Evolutionary conservation across 2,797 vertebrate species (phyloP).

Genomic region (Phrynocephalus forsythii): DNA sequence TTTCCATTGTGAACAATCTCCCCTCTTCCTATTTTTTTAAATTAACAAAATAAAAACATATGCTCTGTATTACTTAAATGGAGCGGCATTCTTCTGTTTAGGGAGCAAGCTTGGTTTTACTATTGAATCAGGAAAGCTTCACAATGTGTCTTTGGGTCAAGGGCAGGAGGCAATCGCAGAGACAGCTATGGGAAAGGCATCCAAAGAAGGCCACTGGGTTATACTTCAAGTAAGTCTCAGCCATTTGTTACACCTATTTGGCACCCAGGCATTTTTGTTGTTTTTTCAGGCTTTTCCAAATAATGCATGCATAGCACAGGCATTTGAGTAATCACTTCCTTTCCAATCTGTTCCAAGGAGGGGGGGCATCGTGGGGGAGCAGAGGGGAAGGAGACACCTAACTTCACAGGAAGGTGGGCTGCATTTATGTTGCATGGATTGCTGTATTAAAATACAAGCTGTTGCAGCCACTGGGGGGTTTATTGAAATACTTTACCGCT

Average conservation of each 20-base stretch:
- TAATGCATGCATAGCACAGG: conserved; percentile 75
- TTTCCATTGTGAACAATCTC: not conserved
- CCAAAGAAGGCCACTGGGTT: conserved; percentile 91
- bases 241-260: conserved; percentile 73
- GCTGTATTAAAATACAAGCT: conserved; percentile 68
- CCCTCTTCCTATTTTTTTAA: not conserved
- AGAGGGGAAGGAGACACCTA: conserved; percentile 39
- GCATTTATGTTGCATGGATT: conserved; percentile 48
- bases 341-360: conserved; percentile 60
- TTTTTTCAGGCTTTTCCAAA: conserved; percentile 68
- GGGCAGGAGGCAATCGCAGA: conserved; percentile 88
- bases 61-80: not conserved
- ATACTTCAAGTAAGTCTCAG: conserved; percentile 85
- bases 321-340: conserved; percentile 74
- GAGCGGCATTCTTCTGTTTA: conserved; percentile 66
- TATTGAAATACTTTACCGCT: conserved; percentile 72
- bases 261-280: conserved; percentile 53
- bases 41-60: not conserved
- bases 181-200: conserved; percentile 85
- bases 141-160: conserved; percentile 86
- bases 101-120: conserved; percentile 86
- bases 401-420: conserved; percentile 55
- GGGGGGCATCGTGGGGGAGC: not conserved
- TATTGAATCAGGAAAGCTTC: conserved; percentile 87
- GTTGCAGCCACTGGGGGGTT: conserved; percentile 64